These are phyloP conservation scores for Limosa lapponica DNA, from an alignment of 2,797 vertebrate genomes.

Conservation along the genomic window DNA sequence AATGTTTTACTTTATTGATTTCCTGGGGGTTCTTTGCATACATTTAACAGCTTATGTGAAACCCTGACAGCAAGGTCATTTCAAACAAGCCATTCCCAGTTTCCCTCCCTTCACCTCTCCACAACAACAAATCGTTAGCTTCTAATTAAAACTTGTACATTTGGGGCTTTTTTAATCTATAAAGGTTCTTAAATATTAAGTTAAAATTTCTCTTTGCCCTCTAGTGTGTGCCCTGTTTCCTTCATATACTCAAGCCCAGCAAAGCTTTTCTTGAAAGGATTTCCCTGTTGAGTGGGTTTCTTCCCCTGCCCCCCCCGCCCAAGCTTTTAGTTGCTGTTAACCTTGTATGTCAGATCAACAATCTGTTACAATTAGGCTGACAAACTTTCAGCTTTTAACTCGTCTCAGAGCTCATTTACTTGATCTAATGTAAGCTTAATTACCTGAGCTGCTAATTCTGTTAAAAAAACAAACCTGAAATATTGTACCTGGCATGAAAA, in stretches of 20 bases:
- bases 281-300: neutral
- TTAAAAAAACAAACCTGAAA: neutral
- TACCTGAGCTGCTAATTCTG: neutral
- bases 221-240: neutral
- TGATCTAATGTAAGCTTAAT: conserved; percentile 21
- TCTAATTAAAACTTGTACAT: conserved; percentile 36
- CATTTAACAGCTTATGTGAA: conserved; percentile 20
- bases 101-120: neutral
- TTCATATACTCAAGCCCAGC: neutral
- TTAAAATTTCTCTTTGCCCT: neutral
- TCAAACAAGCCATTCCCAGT: neutral
- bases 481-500: neutral
- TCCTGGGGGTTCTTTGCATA: conserved; percentile 27
- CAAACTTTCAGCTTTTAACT: conserved; percentile 44
- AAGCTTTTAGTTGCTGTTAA: conserved; percentile 34
- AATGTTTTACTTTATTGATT: conserved; percentile 62
- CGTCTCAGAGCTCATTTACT: neutral
- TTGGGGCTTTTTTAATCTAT: conserved; percentile 6
- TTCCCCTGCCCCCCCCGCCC: neutral
- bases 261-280: neutral
- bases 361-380: conserved; percentile 34
- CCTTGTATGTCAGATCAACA: conserved; percentile 4
- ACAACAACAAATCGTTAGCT: neutral
- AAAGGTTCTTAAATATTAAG: conserved; percentile 20
- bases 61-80: conserved; percentile 53